Percentiles rank a stretch among this genome's conserved stretches.
Conservation (phyloP, 2,113 vertebrate species). For the Sakesphorus luctuosus region DNA sequence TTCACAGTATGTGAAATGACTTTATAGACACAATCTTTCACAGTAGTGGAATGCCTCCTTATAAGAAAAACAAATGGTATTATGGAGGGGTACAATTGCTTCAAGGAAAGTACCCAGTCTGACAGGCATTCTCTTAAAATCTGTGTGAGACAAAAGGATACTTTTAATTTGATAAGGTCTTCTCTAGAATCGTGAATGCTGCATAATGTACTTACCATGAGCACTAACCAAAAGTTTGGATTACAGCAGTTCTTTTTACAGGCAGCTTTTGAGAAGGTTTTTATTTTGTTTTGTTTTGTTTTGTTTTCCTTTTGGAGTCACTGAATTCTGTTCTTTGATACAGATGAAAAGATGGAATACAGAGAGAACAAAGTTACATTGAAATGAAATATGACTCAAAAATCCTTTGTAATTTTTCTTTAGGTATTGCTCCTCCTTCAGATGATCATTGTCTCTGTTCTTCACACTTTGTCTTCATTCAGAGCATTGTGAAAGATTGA, state of each 20-base stretch:
- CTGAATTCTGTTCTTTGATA: background rate
- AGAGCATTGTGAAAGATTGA: background rate
- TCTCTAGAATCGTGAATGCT: background rate
- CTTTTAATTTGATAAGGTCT: background rate
- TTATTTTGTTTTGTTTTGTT: background rate
- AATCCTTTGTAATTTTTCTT: background rate
- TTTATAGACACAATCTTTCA: background rate
- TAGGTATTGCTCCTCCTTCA: background rate
- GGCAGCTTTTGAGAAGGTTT: background rate
- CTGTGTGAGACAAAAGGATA: background rate
- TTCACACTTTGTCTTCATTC: background rate
- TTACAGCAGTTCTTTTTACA: background rate
- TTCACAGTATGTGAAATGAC: background rate
- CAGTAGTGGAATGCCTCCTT: background rate
- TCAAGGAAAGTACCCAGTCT: background rate
- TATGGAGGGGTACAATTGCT: background rate
- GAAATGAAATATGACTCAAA: background rate
- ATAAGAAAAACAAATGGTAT: background rate
- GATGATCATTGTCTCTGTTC: background rate
- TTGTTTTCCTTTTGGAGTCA: background rate
- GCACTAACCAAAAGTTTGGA: background rate
- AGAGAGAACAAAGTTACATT: background rate
- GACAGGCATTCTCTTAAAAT: background rate
- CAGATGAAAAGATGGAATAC: background rate
- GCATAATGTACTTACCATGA: background rate